phyloP scores from a whole-genome alignment of 1,140 invertebrate genomes.

The Tetragnatha versicolor region DNA sequence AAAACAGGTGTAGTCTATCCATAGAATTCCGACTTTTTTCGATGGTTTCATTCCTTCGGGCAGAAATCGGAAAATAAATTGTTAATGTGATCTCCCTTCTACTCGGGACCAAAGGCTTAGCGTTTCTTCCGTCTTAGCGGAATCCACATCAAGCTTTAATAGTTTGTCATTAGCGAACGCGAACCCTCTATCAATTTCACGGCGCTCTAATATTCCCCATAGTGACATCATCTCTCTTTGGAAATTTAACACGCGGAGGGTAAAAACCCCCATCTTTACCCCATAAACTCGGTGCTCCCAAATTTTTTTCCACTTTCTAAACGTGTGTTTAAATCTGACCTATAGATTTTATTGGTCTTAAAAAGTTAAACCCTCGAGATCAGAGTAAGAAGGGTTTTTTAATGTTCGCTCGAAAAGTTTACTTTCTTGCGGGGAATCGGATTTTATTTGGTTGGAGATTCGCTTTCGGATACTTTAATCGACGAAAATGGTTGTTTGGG shows the following conservation, averaged over 20 bases:
- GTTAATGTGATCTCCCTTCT: too few relatives aligned
- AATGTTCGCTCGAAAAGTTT: conserved; percentile 14
- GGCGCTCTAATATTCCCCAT: conserved; percentile 26
- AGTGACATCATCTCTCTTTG: conserved; percentile 25
- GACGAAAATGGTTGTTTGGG: conserved; percentile 31
- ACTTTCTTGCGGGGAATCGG: background rate
- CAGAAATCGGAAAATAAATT: too few relatives aligned
- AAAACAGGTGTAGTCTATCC: too few relatives aligned
- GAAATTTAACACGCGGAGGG: conserved; percentile 35
- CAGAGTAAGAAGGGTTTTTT: conserved; percentile 19
- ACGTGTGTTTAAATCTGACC: conserved; percentile 33
- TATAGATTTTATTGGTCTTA: conserved; percentile 47
- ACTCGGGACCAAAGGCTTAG: too few relatives aligned
- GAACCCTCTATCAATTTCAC: background rate
- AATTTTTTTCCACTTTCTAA: background rate
- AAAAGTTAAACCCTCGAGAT: conserved; percentile 28
- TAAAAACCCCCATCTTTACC: conserved; percentile 35
- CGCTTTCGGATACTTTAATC: background rate
- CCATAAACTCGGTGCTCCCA: conserved; percentile 14
- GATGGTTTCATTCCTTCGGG: too few relatives aligned
- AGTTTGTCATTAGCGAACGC: conserved; percentile 1
- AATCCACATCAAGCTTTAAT: conserved; percentile 33
- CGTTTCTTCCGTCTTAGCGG: too few relatives aligned
- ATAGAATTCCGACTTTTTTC: too few relatives aligned
- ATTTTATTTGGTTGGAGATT: conserved; percentile 8